Percentiles rank a stretch among this genome's conserved stretches.
Conservation (phyloP, 2,888 invertebrate species). For the Tinea semifulvella region DNA sequence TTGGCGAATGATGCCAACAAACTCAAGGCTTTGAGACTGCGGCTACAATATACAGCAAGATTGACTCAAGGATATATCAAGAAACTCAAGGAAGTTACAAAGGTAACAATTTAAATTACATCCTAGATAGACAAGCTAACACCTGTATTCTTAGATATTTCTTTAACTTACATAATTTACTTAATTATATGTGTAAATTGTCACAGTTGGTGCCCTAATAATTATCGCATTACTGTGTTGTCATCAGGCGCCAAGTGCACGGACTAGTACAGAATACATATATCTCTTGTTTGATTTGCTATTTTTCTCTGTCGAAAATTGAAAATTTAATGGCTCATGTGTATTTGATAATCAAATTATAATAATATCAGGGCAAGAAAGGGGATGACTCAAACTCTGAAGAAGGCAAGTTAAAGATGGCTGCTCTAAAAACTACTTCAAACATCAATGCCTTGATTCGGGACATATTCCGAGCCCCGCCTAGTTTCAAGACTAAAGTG, state of each 20-base stretch:
- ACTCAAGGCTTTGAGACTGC: constrained; percentile 85
- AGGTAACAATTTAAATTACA: constrained; percentile 40
- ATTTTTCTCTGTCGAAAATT: too few species aligned
- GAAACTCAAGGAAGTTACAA: constrained; percentile 72
- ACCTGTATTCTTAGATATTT: too few species aligned
- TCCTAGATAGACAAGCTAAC: too few species aligned
- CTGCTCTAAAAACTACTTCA: constrained; percentile 88
- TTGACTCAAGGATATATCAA: constrained; percentile 86
- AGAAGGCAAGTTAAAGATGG: constrained; percentile 79
- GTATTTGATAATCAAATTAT: too few species aligned
- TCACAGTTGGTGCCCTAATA: too few species aligned
- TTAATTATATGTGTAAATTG: too few species aligned
- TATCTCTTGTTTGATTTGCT: too few species aligned
- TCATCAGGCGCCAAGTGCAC: too few species aligned
- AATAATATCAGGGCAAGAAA: constrained; percentile 71
- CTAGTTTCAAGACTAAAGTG: constrained; percentile 87
- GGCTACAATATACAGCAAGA: constrained; percentile 91
- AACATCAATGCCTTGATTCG: constrained; percentile 93
- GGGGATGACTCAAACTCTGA: constrained; percentile 80
- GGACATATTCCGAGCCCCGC: constrained; percentile 94
- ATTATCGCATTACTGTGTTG: too few species aligned
- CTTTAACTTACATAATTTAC: too few species aligned
- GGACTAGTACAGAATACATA: too few species aligned
- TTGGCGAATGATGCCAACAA: constrained; percentile 74
- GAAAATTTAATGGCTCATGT: too few species aligned